Evolutionary conservation across 2,888 invertebrate species (phyloP), one percentile per base, ranked within the genome.

Genomic region (Rhaphigaster nebulosa): DNA sequence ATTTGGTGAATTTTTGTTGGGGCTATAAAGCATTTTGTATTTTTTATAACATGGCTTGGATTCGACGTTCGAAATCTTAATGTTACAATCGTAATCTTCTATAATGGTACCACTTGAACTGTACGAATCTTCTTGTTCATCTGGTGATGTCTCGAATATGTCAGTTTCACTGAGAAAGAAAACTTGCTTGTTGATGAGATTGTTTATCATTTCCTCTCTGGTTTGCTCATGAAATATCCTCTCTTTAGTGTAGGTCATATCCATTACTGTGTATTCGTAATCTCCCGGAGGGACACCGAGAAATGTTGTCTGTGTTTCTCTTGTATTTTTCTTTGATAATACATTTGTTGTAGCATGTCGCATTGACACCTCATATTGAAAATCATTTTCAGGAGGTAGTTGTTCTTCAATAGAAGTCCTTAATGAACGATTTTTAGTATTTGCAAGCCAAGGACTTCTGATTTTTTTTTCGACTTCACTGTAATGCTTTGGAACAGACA

Each of bases 81-180:
- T 84, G 23, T 45, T 84, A 10, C 45, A 84, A 45, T 84, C 84
- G n/a, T 45, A 45, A 45, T 84, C 84, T 50, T 84, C 84, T 5
- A 84, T 15, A 1, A 84, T 1, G n/a, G 45, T 50, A 50, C 84
- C 15, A 18, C 26, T 84, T 26, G 84, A 50, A 45, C 45, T 84
- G 84, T 50, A 15, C 1, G 84, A 84, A 26, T 50, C 45, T 45
- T 84, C 45, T n/a, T 84, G 13, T 45, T n/a, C 13, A 45, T 45
- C 18, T 34, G n/a, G 20, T n/a, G 84, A 1, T 13, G 84, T 84
- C n/a, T 84, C 84, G n/a, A 84, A 84, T n/a, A 84, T 50, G n/a
- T 84, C 84, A 45, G n/a, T 84, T 50, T 84, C 84, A n/a, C 38
- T 45, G 5, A 84, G 45, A n/a, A 84, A n/a, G 84, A 84, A 45